Evolutionary conservation across 64 coral and sea anemone genomes (phyloP), one percentile per base, ranked within the genome.

Genomic region (Montipora sp.): DNA sequence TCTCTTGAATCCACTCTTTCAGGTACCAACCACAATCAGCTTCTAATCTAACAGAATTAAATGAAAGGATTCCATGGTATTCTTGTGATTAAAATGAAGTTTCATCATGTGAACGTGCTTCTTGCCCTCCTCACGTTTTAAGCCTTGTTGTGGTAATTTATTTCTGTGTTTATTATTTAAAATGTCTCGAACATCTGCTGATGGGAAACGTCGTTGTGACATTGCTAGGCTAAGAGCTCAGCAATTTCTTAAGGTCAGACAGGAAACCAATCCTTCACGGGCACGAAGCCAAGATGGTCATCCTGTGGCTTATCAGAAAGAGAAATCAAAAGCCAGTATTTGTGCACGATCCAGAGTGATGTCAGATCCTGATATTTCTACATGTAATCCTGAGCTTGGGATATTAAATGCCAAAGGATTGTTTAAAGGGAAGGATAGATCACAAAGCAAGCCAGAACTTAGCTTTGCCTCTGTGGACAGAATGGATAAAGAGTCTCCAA

Each of bases 401-500:
- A 85, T 85, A 71, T 85, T 85, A 47, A 85, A 85, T 72, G 82
- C 82, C 65, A 85, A 85, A 72, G 82, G 82, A 13, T 85, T 85
- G 19, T 85, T 85, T 71, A 16, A 72, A 71, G 82, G 82, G 3
- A 85, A 85, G 63, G 71, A 71, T 49, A 44, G 44, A 4, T 48
- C 36, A 51, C 18, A 51, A 19, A 85, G 82, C 3, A 51, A 22
- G 7, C 16, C 9, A 50, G 82, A 85, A 19, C 5, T 23, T 71
- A 85, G 44, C 3, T 0, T 8, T 22, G 47, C 45, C 8, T 50
- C 46, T 71, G 44, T 71, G 12, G 47, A n/a, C 44, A 70, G 13
- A n/a, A 85, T 85, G 82, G 65, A 85, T 49, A 10, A 1, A 51
- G 65, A 50, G 7, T 11, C 3, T 8, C 21, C 2, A 3, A 85